phyloP scores from a whole-genome alignment of 2,113 vertebrate genomes.

The Rafetus swinhoei region DNA sequence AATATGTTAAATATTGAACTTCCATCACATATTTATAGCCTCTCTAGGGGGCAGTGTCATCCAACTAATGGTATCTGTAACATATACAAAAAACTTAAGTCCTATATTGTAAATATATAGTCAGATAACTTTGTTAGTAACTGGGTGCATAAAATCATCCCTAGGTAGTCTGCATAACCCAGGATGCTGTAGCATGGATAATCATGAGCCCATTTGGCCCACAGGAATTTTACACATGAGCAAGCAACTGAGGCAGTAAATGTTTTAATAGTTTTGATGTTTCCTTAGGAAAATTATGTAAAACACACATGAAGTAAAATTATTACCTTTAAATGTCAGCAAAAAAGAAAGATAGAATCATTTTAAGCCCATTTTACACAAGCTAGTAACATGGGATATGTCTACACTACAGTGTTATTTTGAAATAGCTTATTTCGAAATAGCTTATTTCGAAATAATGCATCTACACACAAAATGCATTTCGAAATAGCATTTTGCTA shows the following conservation, averaged over 20 bases:
- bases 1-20: background rate
- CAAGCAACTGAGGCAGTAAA: background rate
- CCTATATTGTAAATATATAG: background rate
- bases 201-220: background rate
- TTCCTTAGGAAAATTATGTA: background rate
- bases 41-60: constrained; percentile 80
- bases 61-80: constrained; percentile 30
- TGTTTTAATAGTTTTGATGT: constrained; percentile 42
- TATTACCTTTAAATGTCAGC: constrained; percentile 42
- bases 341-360: background rate
- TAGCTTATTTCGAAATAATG: too few species aligned
- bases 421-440: too few species aligned
- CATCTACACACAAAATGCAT: too few species aligned
- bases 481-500: too few species aligned
- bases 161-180: background rate
- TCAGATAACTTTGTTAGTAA: background rate
- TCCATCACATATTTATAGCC: background rate
- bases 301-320: constrained; percentile 21
- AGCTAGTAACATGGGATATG: background rate
- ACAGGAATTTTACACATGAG: background rate
- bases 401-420: too few species aligned
- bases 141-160: background rate
- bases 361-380: constrained; percentile 14
- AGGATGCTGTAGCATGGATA: background rate
- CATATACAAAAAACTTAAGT: background rate